Conservation (phyloP, 2,888 invertebrate genomes). For the Phytoseiulus persimilis region DNA sequence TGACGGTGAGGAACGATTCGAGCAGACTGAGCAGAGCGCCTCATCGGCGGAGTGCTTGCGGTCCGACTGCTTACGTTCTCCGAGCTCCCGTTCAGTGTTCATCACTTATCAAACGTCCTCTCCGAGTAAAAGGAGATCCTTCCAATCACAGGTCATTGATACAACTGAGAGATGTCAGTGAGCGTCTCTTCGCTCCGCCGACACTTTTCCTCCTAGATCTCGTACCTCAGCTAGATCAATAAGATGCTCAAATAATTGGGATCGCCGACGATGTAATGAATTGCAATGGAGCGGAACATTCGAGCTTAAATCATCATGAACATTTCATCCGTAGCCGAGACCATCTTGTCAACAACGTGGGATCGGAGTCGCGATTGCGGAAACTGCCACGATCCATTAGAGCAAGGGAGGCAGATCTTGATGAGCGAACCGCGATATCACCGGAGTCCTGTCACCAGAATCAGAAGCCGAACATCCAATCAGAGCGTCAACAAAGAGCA, state of each 20-base stretch:
- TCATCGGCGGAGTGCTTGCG: background rate
- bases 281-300: too few relatives aligned
- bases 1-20: background rate
- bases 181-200: background rate
- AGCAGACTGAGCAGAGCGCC: background rate
- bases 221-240: background rate
- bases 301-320: too few relatives aligned
- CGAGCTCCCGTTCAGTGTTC: background rate
- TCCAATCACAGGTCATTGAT: background rate
- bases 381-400: background rate
- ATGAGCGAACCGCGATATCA: background rate
- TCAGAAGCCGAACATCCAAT: background rate
- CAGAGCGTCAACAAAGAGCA: background rate
- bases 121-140: background rate
- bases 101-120: background rate
- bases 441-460: background rate
- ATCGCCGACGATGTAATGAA: too few relatives aligned
- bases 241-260: too few relatives aligned
- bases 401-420: background rate
- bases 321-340: background rate
- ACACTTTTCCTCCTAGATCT: background rate
- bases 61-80: background rate
- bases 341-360: background rate
- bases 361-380: background rate
- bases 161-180: background rate